Evolutionary conservation across 2,888 invertebrate species (phyloP), one percentile per base, ranked within the genome.

Genomic region (Diploptera punctata): DNA sequence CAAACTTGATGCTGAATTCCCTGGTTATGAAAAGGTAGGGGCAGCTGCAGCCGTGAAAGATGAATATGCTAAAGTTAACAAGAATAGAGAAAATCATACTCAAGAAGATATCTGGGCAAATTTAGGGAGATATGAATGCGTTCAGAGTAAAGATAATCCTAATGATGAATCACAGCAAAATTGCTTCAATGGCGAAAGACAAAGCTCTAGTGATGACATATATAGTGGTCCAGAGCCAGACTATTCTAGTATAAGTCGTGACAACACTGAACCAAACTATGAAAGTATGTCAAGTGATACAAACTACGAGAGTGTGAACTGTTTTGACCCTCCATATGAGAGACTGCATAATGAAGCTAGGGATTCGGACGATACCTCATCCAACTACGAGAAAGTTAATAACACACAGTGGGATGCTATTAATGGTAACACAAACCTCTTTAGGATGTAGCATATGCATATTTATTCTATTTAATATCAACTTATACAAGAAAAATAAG

Each of bases 311-410:
- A 89, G 89, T 1, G 90, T 91, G 0, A 85, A 86, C 68, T 88
- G 89, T 65, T 93, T 86, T 61, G 91, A 93, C 44, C 91, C 92
- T 67, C 91, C 92, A 0, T 91, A 91, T 74, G 91, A 91, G 78
- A 86, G 86, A 77, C 83, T 90, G 16, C 83, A 86, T 62, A 78
- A 79, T 62, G 81, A 70, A 70, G 54, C 43, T 19, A 67, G 52
- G 61, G 74, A 72, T 31, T 70, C 70, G 24, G 74, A 74, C 38
- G 73, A 74, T 13, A 67, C 67, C 1, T 47, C 62, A 33, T 24
- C 68, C 24, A 68, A 69, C 18, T 74, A 72, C 47, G 73, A 73
- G 43, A 61, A 44, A 47, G 70, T 70, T 3, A 54, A 73, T 3
- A 38, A 26, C 2, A 69, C 43, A 38, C 31, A 44, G 18, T 65